Evolutionary conservation across 2,888 invertebrate species (phyloP).

Genomic region (Hemistola chrysoprasaria): DNA sequence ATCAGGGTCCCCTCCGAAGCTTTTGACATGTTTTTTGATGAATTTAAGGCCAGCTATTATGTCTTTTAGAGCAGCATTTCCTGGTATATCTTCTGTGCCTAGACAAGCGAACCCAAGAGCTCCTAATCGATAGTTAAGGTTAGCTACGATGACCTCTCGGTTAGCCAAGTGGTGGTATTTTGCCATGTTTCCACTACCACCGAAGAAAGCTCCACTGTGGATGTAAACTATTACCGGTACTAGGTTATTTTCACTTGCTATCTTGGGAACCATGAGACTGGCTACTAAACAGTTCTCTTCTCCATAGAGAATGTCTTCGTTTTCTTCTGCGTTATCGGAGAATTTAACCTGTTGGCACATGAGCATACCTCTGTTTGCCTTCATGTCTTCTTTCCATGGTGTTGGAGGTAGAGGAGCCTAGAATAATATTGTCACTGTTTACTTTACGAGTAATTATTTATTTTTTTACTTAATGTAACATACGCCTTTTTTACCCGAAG

Average conservation of each 20-base stretch:
- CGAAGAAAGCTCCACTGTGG: conserved; percentile 68
- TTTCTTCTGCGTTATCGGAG: conserved; percentile 42
- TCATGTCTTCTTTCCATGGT: conserved; percentile 50
- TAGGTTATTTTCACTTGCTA: conserved; percentile 53
- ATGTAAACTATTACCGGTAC: conserved; percentile 67
- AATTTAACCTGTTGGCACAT: conserved; percentile 61
- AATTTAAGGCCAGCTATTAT: conserved; percentile 90
- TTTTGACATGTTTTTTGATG: conserved; percentile 87
- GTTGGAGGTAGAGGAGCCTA: conserved; percentile 64
- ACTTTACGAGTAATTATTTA: background rate
- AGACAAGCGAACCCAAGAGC: conserved; percentile 87
- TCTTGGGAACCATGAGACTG: conserved; percentile 56
- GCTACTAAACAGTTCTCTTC: conserved; percentile 60
- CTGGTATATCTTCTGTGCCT: conserved; percentile 84
- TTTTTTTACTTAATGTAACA: conserved; percentile 14
- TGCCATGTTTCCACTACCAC: conserved; percentile 66
- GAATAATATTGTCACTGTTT: conserved; percentile 26
- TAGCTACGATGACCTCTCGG: conserved; percentile 85
- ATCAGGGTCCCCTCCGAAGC: conserved; percentile 91
- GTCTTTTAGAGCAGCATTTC: conserved; percentile 93
- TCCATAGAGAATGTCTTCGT: conserved; percentile 50
- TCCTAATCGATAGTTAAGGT: conserved; percentile 87
- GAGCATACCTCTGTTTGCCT: conserved; percentile 42
- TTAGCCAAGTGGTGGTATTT: conserved; percentile 84
- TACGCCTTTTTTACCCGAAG: too few relatives aligned